Base-by-base conservation (phyloP, 2,113 vertebrate genomes). In the Poeciliopsis prolifica region DNA sequence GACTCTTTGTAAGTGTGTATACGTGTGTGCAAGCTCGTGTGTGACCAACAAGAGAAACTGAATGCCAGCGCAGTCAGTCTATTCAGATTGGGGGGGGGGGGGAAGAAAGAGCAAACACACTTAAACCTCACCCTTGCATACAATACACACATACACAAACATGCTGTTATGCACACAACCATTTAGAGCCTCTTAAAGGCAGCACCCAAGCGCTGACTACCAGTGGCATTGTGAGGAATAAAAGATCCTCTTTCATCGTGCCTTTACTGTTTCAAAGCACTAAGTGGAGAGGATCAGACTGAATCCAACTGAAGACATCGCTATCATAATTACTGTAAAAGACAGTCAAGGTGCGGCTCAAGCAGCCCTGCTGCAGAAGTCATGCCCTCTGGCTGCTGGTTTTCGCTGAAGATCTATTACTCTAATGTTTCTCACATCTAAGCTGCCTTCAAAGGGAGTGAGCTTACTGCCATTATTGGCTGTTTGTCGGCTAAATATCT, bases 161-260 rank as follows among this genome's bases (percentile, higher is more conserved):
- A 64, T 67, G 67, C 71, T n/a, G 65, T 60, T 69, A 58, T 64
- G 65, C 79, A 76, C 75, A 83, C 73, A 92, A 74, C 79, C 80
- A 86, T 90, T 87, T 88, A 86, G 86, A 74, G 77, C 80, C 85
- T 76, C 74, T 89, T 87, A 81, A 87, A 92, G 88, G 91, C 85
- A 65, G 89, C 61, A 61, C 84, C 88, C 61, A 24, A 84, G 81
- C 86, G 77, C 84, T 83, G 90, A 93, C 89, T 87, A 86, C 84
- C 80, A 86, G 82, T 79, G 75, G 67, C 79, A 90, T 92, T 93
- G 86, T 88, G 83, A 65, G 76, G 78, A 82, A 90, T 90, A 84
- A 92, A 90, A 89, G 88, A 86, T 88, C 78, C 64, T 81, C 89
- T 92, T 91, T 93, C 90, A 93, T 91, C 81, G 11, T 75, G 89